Base-by-base conservation (phyloP, 2,888 invertebrate genomes). In the Incurvaria masculella region DNA sequence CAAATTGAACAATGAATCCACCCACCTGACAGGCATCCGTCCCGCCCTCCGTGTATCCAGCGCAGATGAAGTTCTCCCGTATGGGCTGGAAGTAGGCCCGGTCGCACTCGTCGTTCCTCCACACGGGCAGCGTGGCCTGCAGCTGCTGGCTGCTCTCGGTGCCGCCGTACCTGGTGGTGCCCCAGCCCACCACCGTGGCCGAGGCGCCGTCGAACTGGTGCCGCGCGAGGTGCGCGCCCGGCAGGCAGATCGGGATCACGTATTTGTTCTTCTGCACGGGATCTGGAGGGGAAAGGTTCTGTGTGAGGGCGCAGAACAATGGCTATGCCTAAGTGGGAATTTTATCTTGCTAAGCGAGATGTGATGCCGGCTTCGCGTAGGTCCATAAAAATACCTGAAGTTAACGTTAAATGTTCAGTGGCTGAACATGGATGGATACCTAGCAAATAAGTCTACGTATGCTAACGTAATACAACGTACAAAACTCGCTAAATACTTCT, bases 151-250 rank as follows among this genome's bases (percentile, higher is more conserved):
- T 89, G 61, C 93, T 93, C 69, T 94, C 94, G 52, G 89, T 87
- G 2, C 94, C 94, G 4, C 94, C 94, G 62, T 94, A 94, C 61
- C 85, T 86, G 0, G 93, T 92, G 19, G 93, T 92, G 26, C 94
- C 95, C 94, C 94, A 95, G 8, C 95, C 95, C 16, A 94, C 92
- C 1, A 95, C 94, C 0, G 94, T 93, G 1, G 91, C 91, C 26
- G 88, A 82, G 0, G 91, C 87, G 0, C 88, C 84, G 61, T 90
- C 88, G 51, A 81, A 81, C 55, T 86, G 85, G 17, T 73, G 69
- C 20, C 79, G 70, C 3, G 69, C 61, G 8, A 73, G 72, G n/a
- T 81, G 76, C 0, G 79, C 78, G 1, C 79, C 75, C 0, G 95
- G 95, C 48, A 95, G 69, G 63, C 95, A 95, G 49, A 95, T 85